Conservation (phyloP, 2,888 invertebrate species). For the Entomobrya proxima region DNA sequence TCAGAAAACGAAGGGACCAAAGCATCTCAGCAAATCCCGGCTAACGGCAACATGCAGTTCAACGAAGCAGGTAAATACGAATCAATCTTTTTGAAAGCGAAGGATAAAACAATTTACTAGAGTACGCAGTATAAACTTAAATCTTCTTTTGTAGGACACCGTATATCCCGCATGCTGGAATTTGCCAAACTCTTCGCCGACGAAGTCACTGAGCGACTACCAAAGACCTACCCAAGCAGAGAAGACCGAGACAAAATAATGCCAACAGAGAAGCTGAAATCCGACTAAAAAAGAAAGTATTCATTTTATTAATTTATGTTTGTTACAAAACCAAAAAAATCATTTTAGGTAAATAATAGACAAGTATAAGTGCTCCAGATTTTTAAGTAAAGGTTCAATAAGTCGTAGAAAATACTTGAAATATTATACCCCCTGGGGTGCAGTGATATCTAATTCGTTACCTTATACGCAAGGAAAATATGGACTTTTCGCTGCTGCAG, state of each 20-base stretch:
- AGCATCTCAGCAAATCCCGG: neutral
- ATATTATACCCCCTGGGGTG: neutral
- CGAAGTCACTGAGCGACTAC: constrained; percentile 63
- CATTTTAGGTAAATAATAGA: neutral
- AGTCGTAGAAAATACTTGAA: neutral
- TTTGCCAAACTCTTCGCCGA: constrained; percentile 70
- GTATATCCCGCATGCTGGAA: constrained; percentile 60
- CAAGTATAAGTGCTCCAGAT: neutral
- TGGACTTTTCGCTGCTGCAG: constrained; percentile 29
- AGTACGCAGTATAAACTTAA: neutral
- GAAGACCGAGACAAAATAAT: constrained; percentile 43
- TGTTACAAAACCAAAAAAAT: neutral
- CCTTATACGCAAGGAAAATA: constrained; percentile 50
- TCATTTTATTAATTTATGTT: constrained; percentile 8
- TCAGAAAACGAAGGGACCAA: neutral
- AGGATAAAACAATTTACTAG: neutral
- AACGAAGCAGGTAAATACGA: neutral
- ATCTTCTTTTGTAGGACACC: neutral
- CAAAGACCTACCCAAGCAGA: constrained; percentile 57
- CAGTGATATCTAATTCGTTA: constrained; percentile 64
- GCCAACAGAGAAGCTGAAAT: constrained; percentile 44
- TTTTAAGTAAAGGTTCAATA: neutral
- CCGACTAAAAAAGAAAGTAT: constrained; percentile 46
- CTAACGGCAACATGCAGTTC: too few species aligned
- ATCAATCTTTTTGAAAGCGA: too few species aligned